phyloP scores from a whole-genome alignment of 1,140 invertebrate species.

The Araneus ventricosus region DNA sequence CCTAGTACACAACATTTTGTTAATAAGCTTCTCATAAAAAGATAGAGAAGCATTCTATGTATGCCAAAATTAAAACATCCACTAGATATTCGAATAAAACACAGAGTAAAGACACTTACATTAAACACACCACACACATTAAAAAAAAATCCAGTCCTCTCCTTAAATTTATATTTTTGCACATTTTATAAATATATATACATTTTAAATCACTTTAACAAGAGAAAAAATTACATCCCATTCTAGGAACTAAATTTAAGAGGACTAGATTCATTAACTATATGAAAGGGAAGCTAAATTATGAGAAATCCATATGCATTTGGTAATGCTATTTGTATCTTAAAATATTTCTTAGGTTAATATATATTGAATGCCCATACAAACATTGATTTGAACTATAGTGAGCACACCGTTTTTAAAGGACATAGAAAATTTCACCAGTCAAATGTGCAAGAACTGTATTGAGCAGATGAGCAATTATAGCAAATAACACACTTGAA shows the following conservation, averaged over 20 bases:
- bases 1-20: not conserved
- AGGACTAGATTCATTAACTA: conserved; percentile 15
- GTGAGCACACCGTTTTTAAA: not conserved
- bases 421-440: not conserved
- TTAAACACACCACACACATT: not conserved
- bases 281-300: not conserved
- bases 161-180: not conserved
- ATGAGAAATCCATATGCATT: not conserved
- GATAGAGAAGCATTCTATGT: not conserved
- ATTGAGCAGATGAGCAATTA: not conserved
- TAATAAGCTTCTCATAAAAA: not conserved
- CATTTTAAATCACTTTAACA: not conserved
- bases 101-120: not conserved
- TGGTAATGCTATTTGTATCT: not conserved
- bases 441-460: not conserved
- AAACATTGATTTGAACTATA: not conserved
- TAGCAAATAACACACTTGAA: not conserved
- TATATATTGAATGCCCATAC: not conserved
- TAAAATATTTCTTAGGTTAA: not conserved
- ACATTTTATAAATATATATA: not conserved
- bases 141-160: not conserved
- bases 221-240: not conserved
- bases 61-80: not conserved
- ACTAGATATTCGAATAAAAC: not conserved
- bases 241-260: not conserved